Percentiles rank a stretch among this genome's conserved stretches.
phyloP scores from a whole-genome alignment of 2,113 vertebrate genomes.

The Passer domesticus region DNA sequence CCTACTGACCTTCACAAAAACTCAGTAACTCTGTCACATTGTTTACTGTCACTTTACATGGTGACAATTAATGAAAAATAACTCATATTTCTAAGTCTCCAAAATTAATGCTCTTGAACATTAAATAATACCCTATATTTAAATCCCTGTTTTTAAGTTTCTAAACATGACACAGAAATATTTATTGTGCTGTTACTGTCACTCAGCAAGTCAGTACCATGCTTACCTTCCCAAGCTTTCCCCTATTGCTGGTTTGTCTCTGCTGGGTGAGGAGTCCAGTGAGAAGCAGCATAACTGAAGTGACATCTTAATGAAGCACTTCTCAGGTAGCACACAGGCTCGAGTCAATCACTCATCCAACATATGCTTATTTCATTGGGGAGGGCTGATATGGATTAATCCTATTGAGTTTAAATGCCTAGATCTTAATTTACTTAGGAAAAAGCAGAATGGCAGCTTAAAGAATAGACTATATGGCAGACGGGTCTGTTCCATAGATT shows the following conservation, averaged over 20 bases:
- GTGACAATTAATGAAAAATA: not conserved
- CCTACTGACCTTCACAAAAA: not conserved
- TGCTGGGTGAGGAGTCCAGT: not conserved
- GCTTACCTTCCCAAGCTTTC: not conserved
- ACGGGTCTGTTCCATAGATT: not conserved
- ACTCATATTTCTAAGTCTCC: not conserved
- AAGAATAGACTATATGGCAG: not conserved
- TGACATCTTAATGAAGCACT: not conserved
- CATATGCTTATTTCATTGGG: not conserved
- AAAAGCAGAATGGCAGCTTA: not conserved
- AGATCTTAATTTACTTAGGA: conserved; percentile 12
- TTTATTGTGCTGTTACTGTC: not conserved
- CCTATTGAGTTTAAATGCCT: conserved; percentile 3
- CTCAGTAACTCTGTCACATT: not conserved
- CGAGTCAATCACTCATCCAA: not conserved
- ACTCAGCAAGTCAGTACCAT: not conserved
- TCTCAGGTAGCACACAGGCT: not conserved
- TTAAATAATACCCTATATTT: not conserved
- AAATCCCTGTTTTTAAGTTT: not conserved
- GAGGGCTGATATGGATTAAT: not conserved
- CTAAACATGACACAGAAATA: not conserved
- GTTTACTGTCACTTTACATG: not conserved
- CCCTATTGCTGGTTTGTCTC: not conserved
- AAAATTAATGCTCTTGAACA: not conserved
- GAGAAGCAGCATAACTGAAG: not conserved